A percentile compares a stretch with the other conserved stretches of the same genome.
Conservation (phyloP, 1,140 invertebrate genomes). For the Dendroctonus valens region DNA sequence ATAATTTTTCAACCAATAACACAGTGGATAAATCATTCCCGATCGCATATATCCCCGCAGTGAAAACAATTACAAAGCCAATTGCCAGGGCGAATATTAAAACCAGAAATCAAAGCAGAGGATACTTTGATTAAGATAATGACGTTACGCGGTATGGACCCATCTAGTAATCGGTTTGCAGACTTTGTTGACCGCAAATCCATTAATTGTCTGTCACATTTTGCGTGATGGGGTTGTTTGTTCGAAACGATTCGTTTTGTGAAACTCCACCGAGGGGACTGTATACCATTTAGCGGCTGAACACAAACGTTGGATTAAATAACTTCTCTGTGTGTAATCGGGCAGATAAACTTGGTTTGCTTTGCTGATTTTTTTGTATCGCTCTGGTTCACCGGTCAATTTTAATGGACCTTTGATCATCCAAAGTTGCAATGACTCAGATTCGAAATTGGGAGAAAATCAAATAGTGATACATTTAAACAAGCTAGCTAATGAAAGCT, state of each 20-base stretch:
- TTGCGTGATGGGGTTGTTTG: constrained; percentile 11
- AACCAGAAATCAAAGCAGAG: constrained; percentile 43
- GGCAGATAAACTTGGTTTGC: no score
- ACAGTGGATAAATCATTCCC: constrained; percentile 27
- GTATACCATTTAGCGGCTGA: not conserved
- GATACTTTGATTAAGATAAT: constrained; percentile 43
- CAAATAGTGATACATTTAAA: no score
- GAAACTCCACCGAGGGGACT: not conserved
- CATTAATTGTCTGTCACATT: constrained; percentile 24
- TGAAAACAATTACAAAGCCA: constrained; percentile 39
- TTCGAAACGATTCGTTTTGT: constrained; percentile 11
- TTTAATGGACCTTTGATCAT: no score
- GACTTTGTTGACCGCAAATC: constrained; percentile 23
- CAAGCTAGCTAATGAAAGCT: no score
- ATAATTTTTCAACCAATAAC: constrained; percentile 28
- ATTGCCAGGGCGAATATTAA: constrained; percentile 37
- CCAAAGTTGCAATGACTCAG: no score
- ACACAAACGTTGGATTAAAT: not conserved
- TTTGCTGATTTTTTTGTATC: no score
- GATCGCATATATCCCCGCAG: constrained; percentile 32
- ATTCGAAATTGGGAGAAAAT: no score
- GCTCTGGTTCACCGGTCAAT: no score
- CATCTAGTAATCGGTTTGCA: constrained; percentile 41
- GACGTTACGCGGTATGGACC: constrained; percentile 38
- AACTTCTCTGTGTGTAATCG: not conserved